Base-by-base conservation (phyloP, 2,888 invertebrate genomes). In the Papilio demoleus region DNA sequence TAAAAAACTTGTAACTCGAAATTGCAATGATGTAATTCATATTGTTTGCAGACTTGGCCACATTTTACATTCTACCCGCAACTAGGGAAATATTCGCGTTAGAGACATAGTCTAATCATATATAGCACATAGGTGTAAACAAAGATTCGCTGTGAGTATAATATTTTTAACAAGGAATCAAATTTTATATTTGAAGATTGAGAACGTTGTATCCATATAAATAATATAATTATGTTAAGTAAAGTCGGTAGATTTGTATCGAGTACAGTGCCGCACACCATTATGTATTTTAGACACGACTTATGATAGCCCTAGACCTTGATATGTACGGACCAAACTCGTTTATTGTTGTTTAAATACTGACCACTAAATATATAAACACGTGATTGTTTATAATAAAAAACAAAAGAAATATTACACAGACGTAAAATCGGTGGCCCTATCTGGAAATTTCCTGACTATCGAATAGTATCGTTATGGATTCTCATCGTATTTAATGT, bases 211-310 rank as follows among this genome's bases (percentile, higher is more conserved):
- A 17, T 24, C 47, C 66, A 66, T 66, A 59, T 66, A 60, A 38
- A 66, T 66, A 9, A 59, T 66, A 36, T 47, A 38, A 59, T 66
- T 66, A 66, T 66, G 59, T 12, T 66, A 66, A 66, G 31, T 42
- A 58, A 2, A 3, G 17, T 22, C 12, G 9, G n/a, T 31, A 17
- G 58, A 45, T 36, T 36, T 45, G 59, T 47, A 45, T 1, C 14
- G 22, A 47, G 40, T 38, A 17, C 45, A 24, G 1, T 14, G 22
- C 24, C 24, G 14, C 53, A 19, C 6, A 2, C 19, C 38, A 61
- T 67, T 67, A 60, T 42, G 61, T 67, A 67, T 67, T 67, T 67
- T 22, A 61, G 40, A 61, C 67, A 66, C 66, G 66, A 38, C 8
- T 22, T 47, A 34, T 11, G 14, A 22, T 11, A 40, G 53, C 11